Percentiles rank a stretch among this genome's conserved stretches.
These are phyloP conservation scores for Rotaria macrura DNA, from an alignment of 2,888 invertebrate genomes.

Conservation along the genomic window DNA sequence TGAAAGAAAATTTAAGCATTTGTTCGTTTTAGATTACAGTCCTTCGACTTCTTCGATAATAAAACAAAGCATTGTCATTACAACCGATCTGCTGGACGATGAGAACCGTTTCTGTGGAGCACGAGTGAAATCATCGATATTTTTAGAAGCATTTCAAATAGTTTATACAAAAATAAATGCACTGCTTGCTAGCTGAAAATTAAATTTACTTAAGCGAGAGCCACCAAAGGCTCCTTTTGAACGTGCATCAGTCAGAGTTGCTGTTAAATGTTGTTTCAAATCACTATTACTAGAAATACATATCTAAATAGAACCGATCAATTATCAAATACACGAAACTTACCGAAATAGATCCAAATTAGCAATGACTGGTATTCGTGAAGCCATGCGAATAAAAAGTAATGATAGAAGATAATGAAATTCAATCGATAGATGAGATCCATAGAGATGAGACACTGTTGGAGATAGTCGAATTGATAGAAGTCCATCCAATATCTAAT, in stretches of 20 bases:
- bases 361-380: not conserved
- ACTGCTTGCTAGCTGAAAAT: too few relatives aligned
- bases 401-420: constrained; percentile 11
- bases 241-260: not conserved
- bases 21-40: too few relatives aligned
- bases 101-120: too few relatives aligned
- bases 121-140: too few relatives aligned
- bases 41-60: too few relatives aligned
- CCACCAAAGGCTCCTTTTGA: not conserved
- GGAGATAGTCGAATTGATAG: not conserved
- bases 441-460: not conserved
- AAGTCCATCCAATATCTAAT: not conserved
- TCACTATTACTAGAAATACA: not conserved
- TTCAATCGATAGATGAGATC: not conserved
- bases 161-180: too few relatives aligned
- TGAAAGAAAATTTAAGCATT: too few relatives aligned
- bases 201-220: not conserved
- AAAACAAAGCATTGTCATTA: too few relatives aligned
- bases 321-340: not conserved
- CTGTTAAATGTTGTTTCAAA: not conserved
- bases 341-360: not conserved
- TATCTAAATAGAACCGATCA: not conserved
- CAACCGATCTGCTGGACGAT: too few relatives aligned
- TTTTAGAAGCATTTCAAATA: too few relatives aligned
- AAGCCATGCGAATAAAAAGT: not conserved